phyloP scores from a whole-genome alignment of 1,140 invertebrate species.

The Drosophila ficusphila region DNA sequence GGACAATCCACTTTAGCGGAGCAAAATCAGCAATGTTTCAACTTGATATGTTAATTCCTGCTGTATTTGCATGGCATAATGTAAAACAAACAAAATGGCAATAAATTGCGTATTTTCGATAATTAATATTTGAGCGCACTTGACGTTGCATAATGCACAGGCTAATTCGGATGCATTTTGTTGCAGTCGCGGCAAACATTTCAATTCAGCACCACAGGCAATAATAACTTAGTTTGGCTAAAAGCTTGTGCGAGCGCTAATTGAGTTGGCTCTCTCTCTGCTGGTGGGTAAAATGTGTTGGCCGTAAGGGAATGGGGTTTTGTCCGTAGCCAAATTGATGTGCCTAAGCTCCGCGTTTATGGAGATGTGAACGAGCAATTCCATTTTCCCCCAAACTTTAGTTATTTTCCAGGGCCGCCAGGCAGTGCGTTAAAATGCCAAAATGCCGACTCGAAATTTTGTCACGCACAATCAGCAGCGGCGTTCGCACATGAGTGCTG shows the following conservation, averaged over 20 bases:
- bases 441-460: conserved; percentile 70
- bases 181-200: conserved; percentile 29
- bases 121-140: conserved; percentile 52
- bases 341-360: conserved; percentile 12
- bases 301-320: background rate
- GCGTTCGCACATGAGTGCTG: conserved; percentile 64
- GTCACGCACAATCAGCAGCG: conserved; percentile 69
- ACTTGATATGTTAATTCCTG: conserved; percentile 1
- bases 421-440: conserved; percentile 56
- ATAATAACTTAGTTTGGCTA: conserved; percentile 75
- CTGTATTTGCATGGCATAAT: conserved; percentile 7
- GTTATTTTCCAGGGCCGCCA: conserved; percentile 19
- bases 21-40: conserved; percentile 10
- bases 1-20: background rate
- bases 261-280: conserved; percentile 66
- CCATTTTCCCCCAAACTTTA: conserved; percentile 21
- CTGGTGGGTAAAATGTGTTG: conserved; percentile 23
- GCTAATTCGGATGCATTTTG: conserved; percentile 53
- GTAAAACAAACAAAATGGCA: conserved; percentile 13
- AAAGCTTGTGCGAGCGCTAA: conserved; percentile 72
- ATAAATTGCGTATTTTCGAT: conserved; percentile 46
- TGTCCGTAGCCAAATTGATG: conserved; percentile 54
- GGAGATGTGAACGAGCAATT: background rate
- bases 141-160: conserved; percentile 10
- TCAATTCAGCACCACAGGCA: conserved; percentile 29